Evolutionary conservation across 2,797 vertebrate genomes (phyloP), one percentile per base, ranked within the genome.

Genomic region (Coregonus sp.): DNA sequence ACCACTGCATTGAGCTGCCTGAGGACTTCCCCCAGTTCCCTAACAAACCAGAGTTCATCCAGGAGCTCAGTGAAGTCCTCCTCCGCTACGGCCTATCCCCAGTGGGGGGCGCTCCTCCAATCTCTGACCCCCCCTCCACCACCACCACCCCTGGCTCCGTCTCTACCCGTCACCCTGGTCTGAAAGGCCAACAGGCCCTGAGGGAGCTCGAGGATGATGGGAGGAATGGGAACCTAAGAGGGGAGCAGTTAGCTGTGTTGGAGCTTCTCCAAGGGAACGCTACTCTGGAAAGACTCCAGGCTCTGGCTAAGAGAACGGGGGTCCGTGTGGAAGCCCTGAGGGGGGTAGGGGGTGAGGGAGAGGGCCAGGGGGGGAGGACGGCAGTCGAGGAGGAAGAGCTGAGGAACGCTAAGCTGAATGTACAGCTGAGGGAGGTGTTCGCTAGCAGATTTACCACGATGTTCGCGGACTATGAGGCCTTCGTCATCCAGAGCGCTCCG

Each of bases 1-100:
- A 97, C 92, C 96, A 96, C 87, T 96, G 92, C 86, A 96, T 98
- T 0, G 97, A 98, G 77, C 90, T 98, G 65, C 97, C 97, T 0
- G 97, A 98, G 86, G 97, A 98, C 79, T 96, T 98, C 70, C 97
- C 97, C 0, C 96, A 97, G 83, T 97, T 98, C 71, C 97, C 97
- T 75, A 96, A 96, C 88, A 97, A 96, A 81, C 50, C 93, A 0
- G 95, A 98, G 85, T 96, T 98, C 75, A 95, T 97, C 83, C 95
- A 97, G 88, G 97, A 98, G 77, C 94, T 98, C 77, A 95, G 94
- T 0, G 97, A 97, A 52, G 95, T 98, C 54, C 94, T 98, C 61
- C 90, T 94, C 70, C 92, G 93, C 31, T 96, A 95, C 6, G 96
- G 95, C 29, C 88, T 96, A 20, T 90, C 95, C 0, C 91, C 95